Conservation (phyloP, 2,888 invertebrate species). For the Clepsis dumicolana region DNA sequence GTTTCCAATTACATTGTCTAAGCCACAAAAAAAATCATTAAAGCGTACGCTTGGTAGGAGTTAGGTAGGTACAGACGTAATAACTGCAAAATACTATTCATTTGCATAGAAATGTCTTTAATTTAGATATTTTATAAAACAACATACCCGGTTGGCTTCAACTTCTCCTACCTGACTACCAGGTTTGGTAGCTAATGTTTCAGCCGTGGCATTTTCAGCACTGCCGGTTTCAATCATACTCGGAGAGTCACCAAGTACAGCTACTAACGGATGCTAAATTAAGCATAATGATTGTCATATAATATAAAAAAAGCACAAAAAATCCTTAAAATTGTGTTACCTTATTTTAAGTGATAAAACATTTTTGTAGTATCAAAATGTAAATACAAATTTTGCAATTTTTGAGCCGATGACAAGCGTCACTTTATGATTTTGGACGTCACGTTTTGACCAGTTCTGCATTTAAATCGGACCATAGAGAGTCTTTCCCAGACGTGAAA, state of each 20-base stretch:
- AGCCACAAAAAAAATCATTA: no score
- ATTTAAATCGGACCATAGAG: conserved; percentile 58
- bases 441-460: conserved; percentile 65
- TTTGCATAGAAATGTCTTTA: background rate
- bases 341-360: conserved; percentile 73
- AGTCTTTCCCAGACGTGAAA: background rate
- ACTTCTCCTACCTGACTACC: conserved; percentile 50
- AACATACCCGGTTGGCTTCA: conserved; percentile 28
- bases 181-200: conserved; percentile 55
- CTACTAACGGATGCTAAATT: conserved; percentile 34
- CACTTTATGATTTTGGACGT: conserved; percentile 66
- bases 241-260: conserved; percentile 55
- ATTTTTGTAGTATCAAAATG: conserved; percentile 75
- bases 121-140: background rate
- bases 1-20: no score
- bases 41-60: no score
- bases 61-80: no score
- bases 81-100: background rate
- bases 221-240: conserved; percentile 76
- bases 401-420: conserved; percentile 75
- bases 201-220: conserved; percentile 66
- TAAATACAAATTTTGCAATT: conserved; percentile 76
- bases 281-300: conserved; percentile 1
- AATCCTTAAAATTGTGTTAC: conserved; percentile 52
- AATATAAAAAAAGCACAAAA: conserved; percentile 24